phyloP scores from a whole-genome alignment of 2,888 invertebrate species.

The Ramazzottius varieornatus region DNA sequence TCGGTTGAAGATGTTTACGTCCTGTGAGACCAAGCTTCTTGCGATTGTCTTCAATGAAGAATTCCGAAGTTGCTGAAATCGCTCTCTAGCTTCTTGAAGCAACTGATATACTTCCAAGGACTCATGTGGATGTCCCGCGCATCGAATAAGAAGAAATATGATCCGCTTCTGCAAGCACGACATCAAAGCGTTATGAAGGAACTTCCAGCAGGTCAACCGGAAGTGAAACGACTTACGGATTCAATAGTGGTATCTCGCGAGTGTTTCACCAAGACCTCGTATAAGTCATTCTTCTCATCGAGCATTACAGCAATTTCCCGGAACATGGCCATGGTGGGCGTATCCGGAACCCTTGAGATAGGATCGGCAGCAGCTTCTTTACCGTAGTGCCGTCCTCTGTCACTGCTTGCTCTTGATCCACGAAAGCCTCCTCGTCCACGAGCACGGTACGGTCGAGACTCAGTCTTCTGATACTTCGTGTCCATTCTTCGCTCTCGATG shows the following conservation, averaged over 20 bases:
- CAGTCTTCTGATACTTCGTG: neutral
- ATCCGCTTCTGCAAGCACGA: too few relatives aligned
- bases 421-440: neutral
- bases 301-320: neutral
- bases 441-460: neutral
- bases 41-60: neutral
- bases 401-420: neutral
- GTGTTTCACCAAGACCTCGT: neutral
- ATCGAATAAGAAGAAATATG: neutral
- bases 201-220: too few relatives aligned
- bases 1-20: neutral
- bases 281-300: neutral
- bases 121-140: neutral
- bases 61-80: neutral
- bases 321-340: neutral
- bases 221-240: too few relatives aligned
- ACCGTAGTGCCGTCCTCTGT: neutral
- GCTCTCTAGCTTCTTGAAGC: neutral
- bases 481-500: neutral
- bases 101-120: neutral
- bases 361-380: neutral
- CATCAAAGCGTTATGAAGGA: too few relatives aligned
- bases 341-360: neutral
- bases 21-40: neutral
- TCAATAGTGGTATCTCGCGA: neutral